phyloP scores from a whole-genome alignment of 1,140 invertebrate species.

The Lasioglossum albipes region DNA sequence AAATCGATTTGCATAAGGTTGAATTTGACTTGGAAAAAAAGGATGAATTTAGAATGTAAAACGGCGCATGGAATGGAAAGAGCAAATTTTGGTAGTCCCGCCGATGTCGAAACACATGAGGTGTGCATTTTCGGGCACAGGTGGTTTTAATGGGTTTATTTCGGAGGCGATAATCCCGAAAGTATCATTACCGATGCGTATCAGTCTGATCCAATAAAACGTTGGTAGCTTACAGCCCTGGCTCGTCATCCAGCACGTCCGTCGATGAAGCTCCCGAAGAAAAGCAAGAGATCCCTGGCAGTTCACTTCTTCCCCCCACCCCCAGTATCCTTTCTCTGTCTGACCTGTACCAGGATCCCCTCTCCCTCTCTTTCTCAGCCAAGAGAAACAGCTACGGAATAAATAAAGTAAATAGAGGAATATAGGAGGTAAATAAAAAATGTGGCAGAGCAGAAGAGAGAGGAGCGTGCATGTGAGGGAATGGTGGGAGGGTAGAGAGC shows the following conservation, averaged over 20 bases:
- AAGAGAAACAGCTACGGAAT: conserved; percentile 46
- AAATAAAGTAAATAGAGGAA: conserved; percentile 50
- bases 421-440: conserved; percentile 52
- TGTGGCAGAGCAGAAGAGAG: conserved; percentile 33
- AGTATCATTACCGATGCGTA: conserved; percentile 39
- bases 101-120: too few species aligned
- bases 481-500: conserved; percentile 2
- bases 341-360: neutral
- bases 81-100: too few species aligned
- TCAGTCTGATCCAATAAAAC: conserved; percentile 37
- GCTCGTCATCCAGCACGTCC: conserved; percentile 45
- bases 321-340: neutral
- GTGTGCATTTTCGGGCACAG: too few species aligned
- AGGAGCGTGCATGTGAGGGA: conserved; percentile 7
- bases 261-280: conserved; percentile 49
- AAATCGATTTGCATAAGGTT: too few species aligned
- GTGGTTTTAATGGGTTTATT: conserved; percentile 9
- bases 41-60: too few species aligned
- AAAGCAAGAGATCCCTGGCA: conserved; percentile 43
- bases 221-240: conserved; percentile 52
- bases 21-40: too few species aligned
- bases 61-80: too few species aligned
- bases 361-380: conserved; percentile 26
- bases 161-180: conserved; percentile 33
- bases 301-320: neutral